A percentile compares a stretch with the other conserved stretches of the same genome.
Evolutionary conservation across 1,140 invertebrate species (phyloP).

Genomic region (Drosophila triauraria): DNA sequence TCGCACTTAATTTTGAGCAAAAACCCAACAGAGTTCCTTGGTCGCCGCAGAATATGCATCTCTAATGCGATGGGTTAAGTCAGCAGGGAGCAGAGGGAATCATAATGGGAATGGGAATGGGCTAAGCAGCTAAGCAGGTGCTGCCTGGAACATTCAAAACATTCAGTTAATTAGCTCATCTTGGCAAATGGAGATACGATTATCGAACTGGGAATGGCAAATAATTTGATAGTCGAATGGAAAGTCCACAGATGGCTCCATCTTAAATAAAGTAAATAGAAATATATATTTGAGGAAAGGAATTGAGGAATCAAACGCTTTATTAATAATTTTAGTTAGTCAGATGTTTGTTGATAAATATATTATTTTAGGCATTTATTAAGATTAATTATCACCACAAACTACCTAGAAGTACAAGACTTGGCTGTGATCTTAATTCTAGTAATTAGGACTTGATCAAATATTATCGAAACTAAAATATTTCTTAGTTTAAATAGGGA

Average conservation of each 20-base stretch:
- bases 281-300: not conserved
- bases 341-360: too few species aligned
- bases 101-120: slow-evolving; percentile 1
- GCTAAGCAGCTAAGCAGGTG: slow-evolving; percentile 6
- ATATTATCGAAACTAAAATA: not conserved
- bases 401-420: not conserved
- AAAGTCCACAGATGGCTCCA: not conserved
- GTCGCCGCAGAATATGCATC: slow-evolving; percentile 29
- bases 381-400: too few species aligned
- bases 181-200: slow-evolving; percentile 24
- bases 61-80: slow-evolving; percentile 5
- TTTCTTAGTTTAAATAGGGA: not conserved
- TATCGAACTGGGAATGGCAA: slow-evolving; percentile 2
- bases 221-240: slow-evolving; percentile 1
- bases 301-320: too few species aligned
- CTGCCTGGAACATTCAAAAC: slow-evolving; percentile 12
- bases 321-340: not conserved
- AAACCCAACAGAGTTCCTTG: slow-evolving; percentile 21
- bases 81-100: not conserved
- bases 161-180: slow-evolving; percentile 44
- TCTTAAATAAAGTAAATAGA: not conserved
- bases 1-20: slow-evolving; percentile 67
- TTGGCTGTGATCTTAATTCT: too few species aligned
- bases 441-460: too few species aligned
- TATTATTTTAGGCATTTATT: too few species aligned